These are phyloP conservation scores for Anastrepha obliqua DNA, from an alignment of 1,140 invertebrate genomes.

Conservation along the genomic window DNA sequence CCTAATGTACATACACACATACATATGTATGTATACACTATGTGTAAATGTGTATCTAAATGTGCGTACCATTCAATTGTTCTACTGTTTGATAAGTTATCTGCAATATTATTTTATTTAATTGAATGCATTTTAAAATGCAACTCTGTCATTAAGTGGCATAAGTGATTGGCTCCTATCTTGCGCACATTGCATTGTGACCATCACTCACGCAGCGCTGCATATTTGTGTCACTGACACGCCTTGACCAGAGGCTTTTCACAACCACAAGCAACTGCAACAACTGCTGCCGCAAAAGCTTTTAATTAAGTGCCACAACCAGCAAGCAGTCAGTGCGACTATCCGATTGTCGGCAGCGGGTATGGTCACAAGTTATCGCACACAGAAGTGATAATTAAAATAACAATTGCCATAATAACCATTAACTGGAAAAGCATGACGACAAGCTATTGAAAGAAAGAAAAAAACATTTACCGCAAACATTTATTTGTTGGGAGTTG, in stretches of 20 bases:
- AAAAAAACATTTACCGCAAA: no score
- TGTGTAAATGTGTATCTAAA: not conserved
- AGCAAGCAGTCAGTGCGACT: not conserved
- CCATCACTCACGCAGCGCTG: conserved; percentile 38
- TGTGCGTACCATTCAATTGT: not conserved
- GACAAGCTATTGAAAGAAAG: not conserved
- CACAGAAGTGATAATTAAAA: conserved; percentile 16
- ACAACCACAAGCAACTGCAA: conserved; percentile 4
- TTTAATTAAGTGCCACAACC: conserved; percentile 33
- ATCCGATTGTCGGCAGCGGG: not conserved
- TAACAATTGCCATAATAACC: conserved; percentile 31
- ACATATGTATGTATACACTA: not conserved
- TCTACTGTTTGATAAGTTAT: conserved; percentile 18
- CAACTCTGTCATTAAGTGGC: conserved; percentile 20
- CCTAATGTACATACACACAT: not conserved
- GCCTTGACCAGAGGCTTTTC: conserved; percentile 31
- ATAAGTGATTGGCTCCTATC: not conserved
- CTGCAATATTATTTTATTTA: conserved; percentile 6
- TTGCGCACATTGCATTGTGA: conserved; percentile 14
- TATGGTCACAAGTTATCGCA: conserved; percentile 36
- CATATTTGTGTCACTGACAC: conserved; percentile 45
- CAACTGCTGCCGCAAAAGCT: not conserved
- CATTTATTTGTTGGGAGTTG: not conserved
- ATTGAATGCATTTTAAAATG: conserved; percentile 20
- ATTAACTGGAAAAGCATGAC: conserved; percentile 11